A percentile compares a stretch with the other conserved stretches of the same genome.
Evolutionary conservation across 2,797 vertebrate genomes (phyloP).

Genomic region (Stomatorhinus walkeri): DNA sequence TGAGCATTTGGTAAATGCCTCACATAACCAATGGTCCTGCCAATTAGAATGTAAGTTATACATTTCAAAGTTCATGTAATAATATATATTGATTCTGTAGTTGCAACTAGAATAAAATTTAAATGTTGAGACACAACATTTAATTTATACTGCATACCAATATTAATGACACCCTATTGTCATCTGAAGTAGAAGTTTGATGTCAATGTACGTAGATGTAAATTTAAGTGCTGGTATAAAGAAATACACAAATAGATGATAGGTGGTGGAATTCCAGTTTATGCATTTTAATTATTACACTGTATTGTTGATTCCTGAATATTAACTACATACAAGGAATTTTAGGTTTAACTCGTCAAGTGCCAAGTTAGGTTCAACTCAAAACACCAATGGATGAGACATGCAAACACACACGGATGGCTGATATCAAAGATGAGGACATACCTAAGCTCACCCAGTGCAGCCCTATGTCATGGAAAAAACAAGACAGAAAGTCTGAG

Average conservation of each 20-base stretch:
- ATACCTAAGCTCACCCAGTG: slow-evolving; percentile 2
- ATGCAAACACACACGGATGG: not conserved
- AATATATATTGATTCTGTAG: not conserved
- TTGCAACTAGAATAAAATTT: not conserved
- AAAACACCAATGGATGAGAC: not conserved
- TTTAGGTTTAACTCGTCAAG: not conserved
- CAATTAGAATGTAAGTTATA: not conserved
- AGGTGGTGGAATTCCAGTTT: not conserved
- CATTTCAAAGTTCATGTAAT: not conserved
- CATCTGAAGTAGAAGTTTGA: not conserved
- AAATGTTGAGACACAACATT: not conserved
- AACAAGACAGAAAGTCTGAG: not conserved
- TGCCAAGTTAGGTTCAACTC: not conserved
- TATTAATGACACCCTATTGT: not conserved
- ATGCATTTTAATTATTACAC: not conserved
- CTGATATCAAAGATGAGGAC: not conserved
- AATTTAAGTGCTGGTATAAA: not conserved
- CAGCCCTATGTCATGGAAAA: not conserved
- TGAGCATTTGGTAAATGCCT: not conserved
- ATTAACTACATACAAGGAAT: not conserved
- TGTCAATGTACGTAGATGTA: not conserved
- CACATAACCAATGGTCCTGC: not conserved
- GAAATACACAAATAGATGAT: not conserved
- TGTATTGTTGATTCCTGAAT: not conserved
- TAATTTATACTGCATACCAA: not conserved